phyloP scores from a whole-genome alignment of 1,140 invertebrate genomes.

The Rhopalosiphum padi region DNA sequence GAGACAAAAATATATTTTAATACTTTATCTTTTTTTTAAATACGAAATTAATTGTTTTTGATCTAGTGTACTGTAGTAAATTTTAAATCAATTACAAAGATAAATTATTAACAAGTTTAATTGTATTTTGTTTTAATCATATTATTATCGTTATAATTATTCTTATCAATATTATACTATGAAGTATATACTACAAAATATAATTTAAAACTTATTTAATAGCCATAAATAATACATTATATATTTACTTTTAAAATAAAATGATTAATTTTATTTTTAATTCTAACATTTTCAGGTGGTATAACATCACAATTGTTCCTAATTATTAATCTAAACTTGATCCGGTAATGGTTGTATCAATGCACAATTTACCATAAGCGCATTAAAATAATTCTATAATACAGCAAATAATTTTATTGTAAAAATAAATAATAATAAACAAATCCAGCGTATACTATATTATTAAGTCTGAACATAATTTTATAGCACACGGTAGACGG shows the following conservation, averaged over 20 bases:
- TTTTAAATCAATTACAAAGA: slow-evolving; percentile 1
- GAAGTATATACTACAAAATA: not conserved
- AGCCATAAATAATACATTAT: not conserved
- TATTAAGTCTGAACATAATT: not conserved
- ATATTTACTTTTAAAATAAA: not conserved
- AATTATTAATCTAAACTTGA: not conserved
- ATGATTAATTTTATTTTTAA: not conserved
- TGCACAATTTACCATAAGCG: not conserved
- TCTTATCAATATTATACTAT: not conserved
- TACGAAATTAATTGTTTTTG: not conserved
- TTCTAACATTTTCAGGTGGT: not conserved
- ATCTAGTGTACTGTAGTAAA: not conserved
- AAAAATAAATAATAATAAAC: not conserved
- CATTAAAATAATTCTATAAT: not conserved
- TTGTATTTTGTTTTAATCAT: not conserved
- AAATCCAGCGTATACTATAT: not conserved
- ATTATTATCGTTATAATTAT: not conserved
- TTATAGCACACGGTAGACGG: not conserved
- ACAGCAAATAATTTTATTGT: not conserved
- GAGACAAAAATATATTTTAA: not conserved
- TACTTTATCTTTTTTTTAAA: not conserved
- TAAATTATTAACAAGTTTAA: slow-evolving; percentile 15
- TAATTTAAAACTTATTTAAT: not conserved
- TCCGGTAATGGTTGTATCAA: not conserved
- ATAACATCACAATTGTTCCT: slow-evolving; percentile 3